phyloP scores from a whole-genome alignment of 2,888 invertebrate species.

The Mesodorylaimus sp. region DNA sequence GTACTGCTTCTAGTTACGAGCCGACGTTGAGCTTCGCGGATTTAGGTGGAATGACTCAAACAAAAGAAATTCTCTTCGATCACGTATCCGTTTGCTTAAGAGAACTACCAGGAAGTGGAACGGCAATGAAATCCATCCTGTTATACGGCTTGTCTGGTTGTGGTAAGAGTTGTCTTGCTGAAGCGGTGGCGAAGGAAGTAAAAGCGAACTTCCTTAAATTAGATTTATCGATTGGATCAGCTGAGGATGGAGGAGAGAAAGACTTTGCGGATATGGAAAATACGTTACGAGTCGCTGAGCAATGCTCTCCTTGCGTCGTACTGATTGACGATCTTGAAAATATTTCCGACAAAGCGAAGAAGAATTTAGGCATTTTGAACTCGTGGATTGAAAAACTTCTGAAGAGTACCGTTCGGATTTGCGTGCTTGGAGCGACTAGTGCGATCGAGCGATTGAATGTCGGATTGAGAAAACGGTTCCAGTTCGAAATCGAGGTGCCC shows the following conservation, averaged over 20 bases:
- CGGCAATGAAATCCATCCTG: too few species aligned
- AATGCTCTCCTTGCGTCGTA: not conserved
- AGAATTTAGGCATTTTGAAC: not conserved
- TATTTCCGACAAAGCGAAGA: not conserved
- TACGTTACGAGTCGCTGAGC: not conserved
- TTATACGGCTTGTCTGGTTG: conserved; percentile 1
- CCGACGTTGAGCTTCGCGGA: too few species aligned
- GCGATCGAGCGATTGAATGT: conserved; percentile 15
- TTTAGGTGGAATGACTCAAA: not conserved
- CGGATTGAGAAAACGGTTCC: conserved; percentile 18
- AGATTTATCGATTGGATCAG: too few species aligned
- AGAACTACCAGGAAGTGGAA: too few species aligned
- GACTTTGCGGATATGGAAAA: not conserved
- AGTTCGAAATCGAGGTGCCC: conserved; percentile 16
- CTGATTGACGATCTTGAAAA: not conserved
- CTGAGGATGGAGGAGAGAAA: not conserved
- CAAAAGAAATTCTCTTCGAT: not conserved
- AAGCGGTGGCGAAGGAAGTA: not conserved
- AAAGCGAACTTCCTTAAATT: not conserved
- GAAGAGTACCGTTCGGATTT: not conserved
- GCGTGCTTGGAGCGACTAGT: not conserved
- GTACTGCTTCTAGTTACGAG: too few species aligned
- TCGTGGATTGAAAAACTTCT: not conserved
- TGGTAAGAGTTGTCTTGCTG: not conserved
- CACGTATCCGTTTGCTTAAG: too few species aligned